Conservation (phyloP, 2,797 vertebrate genomes). For the Naso thynnoides region DNA sequence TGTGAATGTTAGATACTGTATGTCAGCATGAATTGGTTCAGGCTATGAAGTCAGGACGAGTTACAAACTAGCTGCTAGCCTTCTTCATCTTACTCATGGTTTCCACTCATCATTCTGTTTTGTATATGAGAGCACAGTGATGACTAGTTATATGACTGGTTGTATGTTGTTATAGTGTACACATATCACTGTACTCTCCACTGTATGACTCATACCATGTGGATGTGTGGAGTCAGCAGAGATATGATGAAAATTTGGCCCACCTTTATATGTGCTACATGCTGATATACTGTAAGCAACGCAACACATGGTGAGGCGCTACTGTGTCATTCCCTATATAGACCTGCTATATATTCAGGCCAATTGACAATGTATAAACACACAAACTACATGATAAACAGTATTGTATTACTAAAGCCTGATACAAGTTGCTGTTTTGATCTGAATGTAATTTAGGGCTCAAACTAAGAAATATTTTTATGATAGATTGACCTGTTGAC, state of each 20-base stretch:
- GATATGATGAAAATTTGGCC: neutral
- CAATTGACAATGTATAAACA: neutral
- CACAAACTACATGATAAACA: neutral
- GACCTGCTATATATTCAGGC: neutral
- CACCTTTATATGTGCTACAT: constrained; percentile 12
- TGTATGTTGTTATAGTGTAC: no score
- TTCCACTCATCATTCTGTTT: constrained; percentile 14
- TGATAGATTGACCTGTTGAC: neutral
- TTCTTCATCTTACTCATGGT: constrained; percentile 32
- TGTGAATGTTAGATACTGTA: constrained; percentile 16
- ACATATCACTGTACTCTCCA: neutral
- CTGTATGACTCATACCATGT: constrained; percentile 31
- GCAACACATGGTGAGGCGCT: neutral
- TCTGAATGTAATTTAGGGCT: neutral
- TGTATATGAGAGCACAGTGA: neutral
- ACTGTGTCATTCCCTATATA: neutral
- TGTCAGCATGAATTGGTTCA: constrained; percentile 6
- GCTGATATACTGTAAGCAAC: neutral
- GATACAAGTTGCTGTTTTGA: neutral
- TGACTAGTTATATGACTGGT: no score
- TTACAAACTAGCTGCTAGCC: neutral
- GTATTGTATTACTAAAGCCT: neutral
- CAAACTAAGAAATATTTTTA: neutral
- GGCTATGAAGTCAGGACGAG: constrained; percentile 1
- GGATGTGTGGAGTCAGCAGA: constrained; percentile 22